Percentiles rank a stretch among this genome's conserved stretches.
phyloP scores from a whole-genome alignment of 2,113 vertebrate species.

The Antigone vipio region DNA sequence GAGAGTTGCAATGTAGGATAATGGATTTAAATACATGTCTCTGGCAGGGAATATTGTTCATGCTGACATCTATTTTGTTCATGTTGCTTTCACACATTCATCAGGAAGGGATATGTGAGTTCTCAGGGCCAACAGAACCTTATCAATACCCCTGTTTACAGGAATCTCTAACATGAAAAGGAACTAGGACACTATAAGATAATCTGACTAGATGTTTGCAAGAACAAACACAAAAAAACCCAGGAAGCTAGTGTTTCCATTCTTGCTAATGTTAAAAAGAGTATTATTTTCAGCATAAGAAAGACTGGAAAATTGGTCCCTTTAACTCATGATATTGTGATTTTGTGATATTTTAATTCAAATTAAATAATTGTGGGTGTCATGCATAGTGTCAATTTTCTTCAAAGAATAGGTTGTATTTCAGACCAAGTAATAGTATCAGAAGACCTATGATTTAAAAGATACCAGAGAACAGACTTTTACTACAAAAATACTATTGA shows the following conservation, averaged over 20 bases:
- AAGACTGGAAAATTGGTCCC: neutral
- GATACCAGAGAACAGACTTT: neutral
- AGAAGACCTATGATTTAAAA: neutral
- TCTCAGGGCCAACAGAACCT: neutral
- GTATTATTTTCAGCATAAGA: neutral
- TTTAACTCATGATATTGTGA: neutral
- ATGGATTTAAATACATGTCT: neutral
- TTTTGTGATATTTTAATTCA: neutral
- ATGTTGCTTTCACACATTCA: neutral
- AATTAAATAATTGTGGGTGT: neutral
- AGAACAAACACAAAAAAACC: neutral
- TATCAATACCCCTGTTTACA: neutral
- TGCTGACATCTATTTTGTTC: neutral
- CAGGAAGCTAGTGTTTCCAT: neutral
- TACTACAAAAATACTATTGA: neutral
- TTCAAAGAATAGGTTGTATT: neutral
- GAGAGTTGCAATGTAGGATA: neutral
- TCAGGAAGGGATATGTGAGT: neutral
- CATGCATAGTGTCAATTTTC: neutral
- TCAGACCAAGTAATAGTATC: neutral
- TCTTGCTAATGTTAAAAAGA: neutral
- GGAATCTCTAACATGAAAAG: neutral
- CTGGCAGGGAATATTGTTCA: neutral
- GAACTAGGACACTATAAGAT: neutral
- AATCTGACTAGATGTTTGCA: neutral